Percentiles rank a stretch among this genome's conserved stretches.
Evolutionary conservation across 2,113 vertebrate species (phyloP).

Genomic region (Anseranas semipalmata): DNA sequence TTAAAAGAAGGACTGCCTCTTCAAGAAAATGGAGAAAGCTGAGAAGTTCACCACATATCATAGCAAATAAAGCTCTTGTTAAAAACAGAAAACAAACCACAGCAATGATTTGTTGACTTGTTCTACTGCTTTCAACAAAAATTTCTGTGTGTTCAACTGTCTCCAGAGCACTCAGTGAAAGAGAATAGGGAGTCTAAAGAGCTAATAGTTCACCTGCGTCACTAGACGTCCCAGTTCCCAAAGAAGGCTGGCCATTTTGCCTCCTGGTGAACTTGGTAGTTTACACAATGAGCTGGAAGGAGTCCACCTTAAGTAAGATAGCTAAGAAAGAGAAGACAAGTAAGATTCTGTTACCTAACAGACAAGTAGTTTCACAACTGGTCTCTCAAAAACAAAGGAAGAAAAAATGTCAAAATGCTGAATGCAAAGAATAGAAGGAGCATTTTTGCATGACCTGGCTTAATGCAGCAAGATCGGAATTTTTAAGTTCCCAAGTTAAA

Average conservation of each 20-base stretch:
- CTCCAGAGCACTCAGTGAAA: background rate
- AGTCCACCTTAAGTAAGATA: slow-evolving; percentile 4
- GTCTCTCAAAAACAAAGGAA: slow-evolving; percentile 40
- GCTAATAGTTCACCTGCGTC: background rate
- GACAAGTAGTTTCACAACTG: slow-evolving; percentile 35
- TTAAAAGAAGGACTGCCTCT: background rate
- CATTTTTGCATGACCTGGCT: slow-evolving; percentile 73
- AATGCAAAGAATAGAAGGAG: slow-evolving; percentile 71
- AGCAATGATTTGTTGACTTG: background rate
- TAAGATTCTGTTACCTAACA: slow-evolving; percentile 23
- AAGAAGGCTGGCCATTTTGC: background rate
- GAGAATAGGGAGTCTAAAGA: background rate
- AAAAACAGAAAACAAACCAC: background rate
- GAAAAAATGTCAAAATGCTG: slow-evolving; percentile 11
- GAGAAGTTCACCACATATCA: background rate
- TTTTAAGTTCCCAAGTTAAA: slow-evolving; percentile 56
- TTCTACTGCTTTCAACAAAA: background rate
- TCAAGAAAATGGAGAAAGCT: background rate
- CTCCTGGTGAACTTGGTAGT: background rate
- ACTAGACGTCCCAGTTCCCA: background rate
- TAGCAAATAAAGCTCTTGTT: background rate
- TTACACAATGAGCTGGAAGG: background rate
- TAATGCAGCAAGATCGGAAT: slow-evolving; percentile 71
- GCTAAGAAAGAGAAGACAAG: background rate
- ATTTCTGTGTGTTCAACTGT: background rate